Base-by-base conservation (phyloP, 30 jellyfish, hydroid and myxozoan species). In the Calvadosia cruxmelitensis region DNA sequence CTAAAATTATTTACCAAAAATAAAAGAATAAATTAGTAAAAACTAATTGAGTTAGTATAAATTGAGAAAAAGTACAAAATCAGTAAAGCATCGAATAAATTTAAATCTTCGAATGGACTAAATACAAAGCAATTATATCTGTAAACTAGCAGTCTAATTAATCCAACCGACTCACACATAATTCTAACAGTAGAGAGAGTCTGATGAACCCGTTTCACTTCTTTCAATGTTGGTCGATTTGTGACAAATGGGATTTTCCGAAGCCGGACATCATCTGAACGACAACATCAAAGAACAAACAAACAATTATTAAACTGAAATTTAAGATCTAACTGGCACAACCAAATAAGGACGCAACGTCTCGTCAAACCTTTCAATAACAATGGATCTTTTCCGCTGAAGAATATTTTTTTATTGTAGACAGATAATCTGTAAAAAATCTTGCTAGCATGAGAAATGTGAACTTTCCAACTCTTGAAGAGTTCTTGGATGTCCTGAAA, bases 201-300 rank as follows among this genome's bases (percentile, higher is more conserved):
- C 15, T 16, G 23, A 67, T 79, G 84, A 24, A 82, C 67, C 34
- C 98, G 34, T 63, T 89, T 65, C 7, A 81, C 50, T 69, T 89
- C 98, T 36, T 78, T 89, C 30, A 80, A 73, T 26, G 98, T 81
- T 20, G 98, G 98, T 57, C 90, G 76, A 5, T 82, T 72, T 16
- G 98, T 89, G 35, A 63, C 48, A 50, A 89, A 73, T 15, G 98
- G 93, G 1, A 89, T 74, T 53, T 82, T 81, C n/a, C 82, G 63
- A 12, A 81, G n/a, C 28, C 98, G 50, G 12, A 68, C 29, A 73
- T 89, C 98, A 63, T 72, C 98, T 89, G 57, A 29, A 49, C 52
- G 13, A 30, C 10, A 57, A 24, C 5, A 57, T 49, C 16, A 12
- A n/a, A n/a, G n/a, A n/a, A 48, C 61, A 48, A 48, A 48, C 61